Percentiles rank a stretch among this genome's conserved stretches.
These are phyloP conservation scores for Pseudotriccus pelzelni DNA, from an alignment of 2,797 vertebrate species.

Conservation along the genomic window DNA sequence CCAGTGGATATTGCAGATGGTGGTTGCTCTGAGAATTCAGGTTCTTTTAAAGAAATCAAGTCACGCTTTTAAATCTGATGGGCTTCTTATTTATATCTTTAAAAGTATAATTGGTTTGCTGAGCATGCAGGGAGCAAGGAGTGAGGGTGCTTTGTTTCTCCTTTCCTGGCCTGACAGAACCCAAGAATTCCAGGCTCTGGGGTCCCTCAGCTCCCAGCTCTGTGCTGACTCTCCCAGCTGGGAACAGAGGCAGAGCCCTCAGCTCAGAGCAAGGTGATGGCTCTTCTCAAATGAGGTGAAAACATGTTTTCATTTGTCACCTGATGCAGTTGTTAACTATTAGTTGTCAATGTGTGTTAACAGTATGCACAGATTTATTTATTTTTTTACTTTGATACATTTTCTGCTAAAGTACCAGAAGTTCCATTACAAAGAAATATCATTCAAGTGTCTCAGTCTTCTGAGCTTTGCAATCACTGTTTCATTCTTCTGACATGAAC, in stretches of 20 bases:
- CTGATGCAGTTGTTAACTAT: background rate
- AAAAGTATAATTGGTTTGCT: fast-evolving
- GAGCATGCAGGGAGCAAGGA: background rate
- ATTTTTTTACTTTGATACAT: background rate
- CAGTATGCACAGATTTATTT: no score
- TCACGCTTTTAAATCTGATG: no score
- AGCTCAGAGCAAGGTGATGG: background rate
- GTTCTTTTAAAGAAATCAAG: background rate
- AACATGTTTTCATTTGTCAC: background rate
- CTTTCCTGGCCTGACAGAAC: background rate
- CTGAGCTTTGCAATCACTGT: background rate
- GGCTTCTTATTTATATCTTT: background rate
- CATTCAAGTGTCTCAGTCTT: background rate
- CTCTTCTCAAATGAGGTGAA: background rate
- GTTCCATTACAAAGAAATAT: background rate
- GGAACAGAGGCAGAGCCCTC: background rate
- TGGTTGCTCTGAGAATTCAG: background rate
- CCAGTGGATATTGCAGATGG: background rate
- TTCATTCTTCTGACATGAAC: background rate
- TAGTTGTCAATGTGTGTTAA: background rate
- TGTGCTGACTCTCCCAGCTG: background rate
- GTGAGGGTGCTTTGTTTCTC: background rate
- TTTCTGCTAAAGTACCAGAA: background rate
- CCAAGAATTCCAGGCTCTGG: background rate
- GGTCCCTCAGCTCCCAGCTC: background rate